Conservation (phyloP, 2,888 invertebrate species). For the Gymnoscelis rufifasciata region DNA sequence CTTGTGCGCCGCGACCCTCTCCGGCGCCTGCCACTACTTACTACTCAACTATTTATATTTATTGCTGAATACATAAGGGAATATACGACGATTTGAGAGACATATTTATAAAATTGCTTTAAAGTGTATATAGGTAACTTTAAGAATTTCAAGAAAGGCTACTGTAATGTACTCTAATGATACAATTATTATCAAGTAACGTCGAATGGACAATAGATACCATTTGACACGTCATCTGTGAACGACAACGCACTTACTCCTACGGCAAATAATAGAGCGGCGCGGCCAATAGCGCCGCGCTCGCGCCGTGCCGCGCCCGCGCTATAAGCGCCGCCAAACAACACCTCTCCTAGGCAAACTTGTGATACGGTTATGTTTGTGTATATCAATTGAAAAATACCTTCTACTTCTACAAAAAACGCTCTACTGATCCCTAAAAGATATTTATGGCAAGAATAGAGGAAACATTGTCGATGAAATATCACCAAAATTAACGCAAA, state of each 20-base stretch:
- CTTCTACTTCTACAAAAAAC: conserved; percentile 62
- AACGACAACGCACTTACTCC: conserved; percentile 71
- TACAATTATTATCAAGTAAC: conserved; percentile 79
- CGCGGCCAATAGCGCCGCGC: conserved; percentile 55
- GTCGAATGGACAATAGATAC: conserved; percentile 78
- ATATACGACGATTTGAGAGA: conserved; percentile 73
- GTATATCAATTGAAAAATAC: conserved; percentile 75
- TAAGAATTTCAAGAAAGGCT: conserved; percentile 77
- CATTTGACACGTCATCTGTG: conserved; percentile 73
- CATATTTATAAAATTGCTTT: conserved; percentile 76
- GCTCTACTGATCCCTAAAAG: conserved; percentile 73
- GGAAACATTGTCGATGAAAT: conserved; percentile 64
- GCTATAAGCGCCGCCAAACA: conserved; percentile 70
- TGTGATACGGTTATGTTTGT: conserved; percentile 70
- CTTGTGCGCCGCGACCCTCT: conserved; percentile 76
- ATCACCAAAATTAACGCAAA: conserved; percentile 58
- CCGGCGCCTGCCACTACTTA: conserved; percentile 56
- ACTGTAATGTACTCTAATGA: conserved; percentile 79
- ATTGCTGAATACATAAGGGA: conserved; percentile 79
- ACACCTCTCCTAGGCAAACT: conserved; percentile 69
- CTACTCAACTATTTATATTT: conserved; percentile 75
- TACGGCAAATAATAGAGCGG: conserved; percentile 75
- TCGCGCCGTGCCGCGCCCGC: conserved; percentile 42
- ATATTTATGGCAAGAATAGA: conserved; percentile 75
- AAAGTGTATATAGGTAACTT: conserved; percentile 78